Conservation (phyloP, 2,797 vertebrate genomes). For the Ceyx erithaca region DNA sequence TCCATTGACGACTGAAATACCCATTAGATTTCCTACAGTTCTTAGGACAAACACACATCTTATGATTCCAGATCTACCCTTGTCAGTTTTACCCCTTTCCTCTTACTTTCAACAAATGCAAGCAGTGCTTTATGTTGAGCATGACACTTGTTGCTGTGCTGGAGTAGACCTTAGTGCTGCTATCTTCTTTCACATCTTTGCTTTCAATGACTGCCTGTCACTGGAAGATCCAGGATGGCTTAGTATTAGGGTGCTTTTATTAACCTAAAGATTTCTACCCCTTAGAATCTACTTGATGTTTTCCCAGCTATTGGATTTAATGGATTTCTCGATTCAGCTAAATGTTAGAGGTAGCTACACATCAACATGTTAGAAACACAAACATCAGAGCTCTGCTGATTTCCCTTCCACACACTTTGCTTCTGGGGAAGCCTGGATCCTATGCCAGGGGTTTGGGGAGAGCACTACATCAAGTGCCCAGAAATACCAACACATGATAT, state of each 20-base stretch:
- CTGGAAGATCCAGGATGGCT: background rate
- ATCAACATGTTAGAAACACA: accelerated
- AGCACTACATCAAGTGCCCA: background rate
- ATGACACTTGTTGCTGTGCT: background rate
- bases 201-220: background rate
- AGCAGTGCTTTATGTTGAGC: background rate
- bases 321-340: background rate
- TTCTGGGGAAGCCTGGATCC: background rate
- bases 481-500: background rate
- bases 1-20: background rate
- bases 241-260: background rate
- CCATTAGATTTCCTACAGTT: background rate
- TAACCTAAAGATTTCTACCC: background rate
- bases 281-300: background rate
- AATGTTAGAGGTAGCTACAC: background rate
- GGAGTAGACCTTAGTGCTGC: background rate
- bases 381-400: background rate
- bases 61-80: background rate
- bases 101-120: background rate
- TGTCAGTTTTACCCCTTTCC: background rate
- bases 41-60: background rate
- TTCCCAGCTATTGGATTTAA: background rate
- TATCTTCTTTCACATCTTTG: background rate
- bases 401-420: background rate
- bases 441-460: background rate